Conservation (phyloP, 2,113 vertebrate species). For the Rhombomys opimus region DNA sequence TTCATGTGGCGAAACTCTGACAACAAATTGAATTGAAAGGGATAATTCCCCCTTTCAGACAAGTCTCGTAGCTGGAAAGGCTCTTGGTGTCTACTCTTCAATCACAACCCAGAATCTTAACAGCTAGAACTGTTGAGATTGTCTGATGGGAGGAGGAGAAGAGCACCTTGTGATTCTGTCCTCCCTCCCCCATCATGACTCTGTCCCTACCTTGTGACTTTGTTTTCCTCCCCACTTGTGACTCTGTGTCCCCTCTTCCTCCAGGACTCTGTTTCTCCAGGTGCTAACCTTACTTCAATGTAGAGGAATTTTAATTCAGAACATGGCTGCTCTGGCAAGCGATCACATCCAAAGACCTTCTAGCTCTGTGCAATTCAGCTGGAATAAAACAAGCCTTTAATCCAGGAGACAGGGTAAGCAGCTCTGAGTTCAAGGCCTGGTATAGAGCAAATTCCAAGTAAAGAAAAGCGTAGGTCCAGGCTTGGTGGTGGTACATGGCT, state of each 20-base stretch:
- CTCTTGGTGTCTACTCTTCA: neutral
- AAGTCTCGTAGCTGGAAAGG: neutral
- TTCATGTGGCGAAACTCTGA: neutral
- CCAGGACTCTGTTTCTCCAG: neutral
- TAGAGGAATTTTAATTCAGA: too few species aligned
- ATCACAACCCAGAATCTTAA: neutral
- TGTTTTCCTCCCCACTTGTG: neutral
- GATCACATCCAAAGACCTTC: too few species aligned
- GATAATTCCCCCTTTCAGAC: conserved; percentile 29
- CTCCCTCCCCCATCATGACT: neutral
- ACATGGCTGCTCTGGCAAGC: too few species aligned
- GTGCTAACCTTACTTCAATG: neutral
- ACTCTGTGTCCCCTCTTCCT: neutral
- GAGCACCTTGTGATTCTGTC: neutral
- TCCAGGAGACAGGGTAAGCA: too few species aligned
- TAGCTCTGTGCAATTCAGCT: too few species aligned
- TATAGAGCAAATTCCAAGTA: too few species aligned
- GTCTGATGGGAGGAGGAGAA: neutral
- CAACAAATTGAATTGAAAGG: neutral
- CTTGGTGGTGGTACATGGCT: too few species aligned
- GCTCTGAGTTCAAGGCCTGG: too few species aligned
- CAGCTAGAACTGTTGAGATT: neutral
- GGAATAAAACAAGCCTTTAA: too few species aligned
- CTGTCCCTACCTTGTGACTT: neutral
- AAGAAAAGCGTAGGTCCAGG: too few species aligned